Evolutionary conservation across 2,888 invertebrate genomes (phyloP).

Genomic region (Sabatieria punctata): DNA sequence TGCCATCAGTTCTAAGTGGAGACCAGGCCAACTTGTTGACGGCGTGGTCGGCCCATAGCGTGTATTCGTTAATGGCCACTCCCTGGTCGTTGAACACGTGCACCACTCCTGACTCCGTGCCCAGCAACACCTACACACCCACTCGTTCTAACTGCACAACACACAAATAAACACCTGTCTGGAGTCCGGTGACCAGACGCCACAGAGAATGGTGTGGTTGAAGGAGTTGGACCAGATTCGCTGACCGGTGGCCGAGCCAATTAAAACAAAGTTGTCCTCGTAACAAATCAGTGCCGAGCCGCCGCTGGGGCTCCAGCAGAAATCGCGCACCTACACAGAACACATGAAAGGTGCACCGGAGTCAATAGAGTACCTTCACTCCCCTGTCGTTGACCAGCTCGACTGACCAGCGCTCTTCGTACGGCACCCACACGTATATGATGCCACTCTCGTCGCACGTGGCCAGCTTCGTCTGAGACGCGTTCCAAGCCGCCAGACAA

Average conservation of each 20-base stretch:
- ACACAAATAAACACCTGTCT: constrained; percentile 46
- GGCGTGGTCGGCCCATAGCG: constrained; percentile 57
- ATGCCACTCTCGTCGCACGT: constrained; percentile 93
- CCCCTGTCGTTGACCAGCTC: constrained; percentile 95
- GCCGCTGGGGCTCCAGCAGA: constrained; percentile 97
- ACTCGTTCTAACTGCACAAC: not conserved
- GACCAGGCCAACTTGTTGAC: constrained; percentile 89
- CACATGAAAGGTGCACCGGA: not conserved
- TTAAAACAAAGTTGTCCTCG: constrained; percentile 90
- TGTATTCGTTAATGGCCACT: constrained; percentile 82
- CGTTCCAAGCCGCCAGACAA: constrained; percentile 91
- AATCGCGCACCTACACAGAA: constrained; percentile 58
- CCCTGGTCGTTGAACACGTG: constrained; percentile 90
- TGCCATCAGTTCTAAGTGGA: constrained; percentile 31
- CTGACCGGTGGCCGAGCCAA: constrained; percentile 90
- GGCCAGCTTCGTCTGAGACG: constrained; percentile 88
- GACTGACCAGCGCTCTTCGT: constrained; percentile 96
- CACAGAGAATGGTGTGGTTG: constrained; percentile 70
- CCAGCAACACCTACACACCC: constrained; percentile 60
- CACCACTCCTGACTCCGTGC: constrained; percentile 79
- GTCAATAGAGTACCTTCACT: no score
- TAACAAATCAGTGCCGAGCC: constrained; percentile 96
- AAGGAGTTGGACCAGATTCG: constrained; percentile 94
- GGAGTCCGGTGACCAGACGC: constrained; percentile 94
- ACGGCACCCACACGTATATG: constrained; percentile 98